These are phyloP conservation scores for Metallyticus violacea DNA, from an alignment of 2,888 invertebrate species.

Conservation along the genomic window DNA sequence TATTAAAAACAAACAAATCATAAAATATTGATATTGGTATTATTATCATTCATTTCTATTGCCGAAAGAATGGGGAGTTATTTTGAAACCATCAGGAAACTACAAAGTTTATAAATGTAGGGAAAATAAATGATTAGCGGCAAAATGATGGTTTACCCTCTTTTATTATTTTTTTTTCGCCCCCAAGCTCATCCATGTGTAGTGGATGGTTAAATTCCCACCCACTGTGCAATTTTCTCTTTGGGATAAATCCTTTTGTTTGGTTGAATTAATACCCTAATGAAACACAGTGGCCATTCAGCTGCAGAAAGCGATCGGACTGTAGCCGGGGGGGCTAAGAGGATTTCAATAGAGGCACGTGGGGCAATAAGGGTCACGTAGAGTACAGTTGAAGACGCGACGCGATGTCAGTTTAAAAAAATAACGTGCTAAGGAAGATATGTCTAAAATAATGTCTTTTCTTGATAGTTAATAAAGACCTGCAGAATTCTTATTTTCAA, in stretches of 20 bases:
- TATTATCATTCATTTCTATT: no score
- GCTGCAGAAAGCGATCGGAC: background rate
- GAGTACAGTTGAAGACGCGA: no score
- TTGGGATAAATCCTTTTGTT: background rate
- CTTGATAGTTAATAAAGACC: no score
- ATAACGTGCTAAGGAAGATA: no score
- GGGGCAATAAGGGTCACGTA: background rate
- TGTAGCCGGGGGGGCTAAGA: background rate
- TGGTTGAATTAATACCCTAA: background rate
- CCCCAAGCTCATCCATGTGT: background rate
- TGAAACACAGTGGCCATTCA: background rate
- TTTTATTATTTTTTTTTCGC: background rate
- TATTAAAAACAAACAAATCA: no score
- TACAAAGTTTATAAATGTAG: background rate
- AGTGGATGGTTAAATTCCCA: background rate
- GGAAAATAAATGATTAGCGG: background rate
- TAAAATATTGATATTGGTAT: no score
- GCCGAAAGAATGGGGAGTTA: no score
- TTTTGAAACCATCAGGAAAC: background rate
- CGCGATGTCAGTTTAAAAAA: no score
- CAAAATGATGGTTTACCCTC: background rate
- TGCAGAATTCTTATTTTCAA: no score
- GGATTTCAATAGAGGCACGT: background rate
- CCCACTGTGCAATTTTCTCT: background rate
- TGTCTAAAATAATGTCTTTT: no score